phyloP scores from a whole-genome alignment of 2,113 vertebrate genomes.

The Stigmatopora nigra region DNA sequence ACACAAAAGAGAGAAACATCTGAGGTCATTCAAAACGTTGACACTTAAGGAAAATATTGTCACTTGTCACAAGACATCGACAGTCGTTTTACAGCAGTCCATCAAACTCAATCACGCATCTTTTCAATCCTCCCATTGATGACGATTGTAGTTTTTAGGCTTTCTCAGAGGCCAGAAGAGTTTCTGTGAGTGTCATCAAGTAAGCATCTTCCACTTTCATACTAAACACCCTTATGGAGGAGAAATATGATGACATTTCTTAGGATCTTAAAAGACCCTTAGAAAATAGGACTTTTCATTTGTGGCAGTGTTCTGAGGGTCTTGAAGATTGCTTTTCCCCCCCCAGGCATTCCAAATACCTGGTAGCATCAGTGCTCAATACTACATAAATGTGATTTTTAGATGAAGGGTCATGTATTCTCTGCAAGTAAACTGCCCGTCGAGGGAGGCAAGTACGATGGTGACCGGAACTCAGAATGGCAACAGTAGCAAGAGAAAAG shows the following conservation, averaged over 20 bases:
- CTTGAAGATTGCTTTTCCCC: background rate
- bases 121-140: slow-evolving; percentile 14
- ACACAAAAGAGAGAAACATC: slow-evolving; percentile 31
- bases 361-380: background rate
- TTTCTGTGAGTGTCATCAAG: slow-evolving; percentile 11
- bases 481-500: slow-evolving; percentile 17
- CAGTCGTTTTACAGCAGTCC: slow-evolving; percentile 40
- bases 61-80: slow-evolving; percentile 22
- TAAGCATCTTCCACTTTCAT: slow-evolving; percentile 30
- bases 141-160: slow-evolving; percentile 3
- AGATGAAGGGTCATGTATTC: slow-evolving; percentile 5
- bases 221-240: slow-evolving; percentile 13
- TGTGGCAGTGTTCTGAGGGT: background rate
- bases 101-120: slow-evolving; percentile 23
- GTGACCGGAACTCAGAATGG: slow-evolving; percentile 24
- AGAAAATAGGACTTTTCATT: background rate
- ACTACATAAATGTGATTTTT: slow-evolving; percentile 21
- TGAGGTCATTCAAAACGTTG: slow-evolving; percentile 41
- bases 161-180: slow-evolving; percentile 15
- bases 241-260: background rate
- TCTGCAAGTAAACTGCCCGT: slow-evolving; percentile 5
- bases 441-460: slow-evolving; percentile 2
- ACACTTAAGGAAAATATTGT: slow-evolving; percentile 24
- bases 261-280: background rate
- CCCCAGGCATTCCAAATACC: background rate